phyloP scores from a whole-genome alignment of 2,888 invertebrate species.

The Globia sparganii region DNA sequence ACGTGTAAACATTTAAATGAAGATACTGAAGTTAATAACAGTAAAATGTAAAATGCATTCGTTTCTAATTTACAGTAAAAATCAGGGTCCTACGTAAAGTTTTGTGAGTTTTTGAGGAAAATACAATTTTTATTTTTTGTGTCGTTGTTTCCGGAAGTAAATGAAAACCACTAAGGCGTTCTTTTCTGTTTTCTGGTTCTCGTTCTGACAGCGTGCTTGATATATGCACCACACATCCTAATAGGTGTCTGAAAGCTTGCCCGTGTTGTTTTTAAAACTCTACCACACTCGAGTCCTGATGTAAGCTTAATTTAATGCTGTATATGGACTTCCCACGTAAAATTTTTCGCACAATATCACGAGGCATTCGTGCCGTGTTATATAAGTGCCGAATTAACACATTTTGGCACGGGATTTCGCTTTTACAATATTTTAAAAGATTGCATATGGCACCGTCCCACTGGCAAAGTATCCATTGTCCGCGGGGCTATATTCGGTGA shows the following conservation, averaged over 20 bases:
- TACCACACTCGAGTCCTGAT: slow-evolving; percentile 68
- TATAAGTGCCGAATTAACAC: slow-evolving; percentile 82
- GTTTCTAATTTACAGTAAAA: not conserved
- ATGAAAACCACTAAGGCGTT: slow-evolving; percentile 22
- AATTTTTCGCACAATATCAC: slow-evolving; percentile 78
- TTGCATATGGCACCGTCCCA: slow-evolving; percentile 75
- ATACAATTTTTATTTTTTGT: not conserved
- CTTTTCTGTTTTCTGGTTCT: slow-evolving; percentile 58
- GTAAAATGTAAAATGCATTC: slow-evolving; percentile 1
- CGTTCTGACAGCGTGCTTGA: slow-evolving; percentile 55
- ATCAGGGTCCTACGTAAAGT: not conserved
- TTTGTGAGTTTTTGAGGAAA: not conserved
- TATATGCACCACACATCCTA: slow-evolving; percentile 62
- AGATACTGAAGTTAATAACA: not conserved
- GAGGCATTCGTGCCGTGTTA: slow-evolving; percentile 73
- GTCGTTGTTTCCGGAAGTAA: not conserved
- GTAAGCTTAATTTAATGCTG: slow-evolving; percentile 80
- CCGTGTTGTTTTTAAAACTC: slow-evolving; percentile 71
- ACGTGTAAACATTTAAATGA: slow-evolving; percentile 1
- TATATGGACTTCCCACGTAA: slow-evolving; percentile 73
- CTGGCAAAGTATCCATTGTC: slow-evolving; percentile 79
- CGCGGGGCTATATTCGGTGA: slow-evolving; percentile 77
- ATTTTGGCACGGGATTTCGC: slow-evolving; percentile 81
- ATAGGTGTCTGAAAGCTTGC: slow-evolving; percentile 65
- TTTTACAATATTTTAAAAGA: slow-evolving; percentile 83